Base-by-base conservation (phyloP, 2,888 invertebrate genomes). In the Balanococcus diminutus region DNA sequence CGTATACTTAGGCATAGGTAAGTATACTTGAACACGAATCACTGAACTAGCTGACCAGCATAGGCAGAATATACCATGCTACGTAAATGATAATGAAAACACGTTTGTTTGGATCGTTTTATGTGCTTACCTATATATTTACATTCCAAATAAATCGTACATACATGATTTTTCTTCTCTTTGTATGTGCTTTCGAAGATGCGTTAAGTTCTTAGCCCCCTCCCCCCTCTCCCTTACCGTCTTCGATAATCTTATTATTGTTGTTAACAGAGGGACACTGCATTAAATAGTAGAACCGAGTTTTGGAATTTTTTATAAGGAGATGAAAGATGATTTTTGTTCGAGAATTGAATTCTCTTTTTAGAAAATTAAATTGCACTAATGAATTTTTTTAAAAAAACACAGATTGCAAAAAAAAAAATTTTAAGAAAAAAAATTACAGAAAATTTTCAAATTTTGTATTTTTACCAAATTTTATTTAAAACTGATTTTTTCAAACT, bases 21-120 rank as follows among this genome's bases (percentile, higher is more conserved):
- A 4, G 36, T 36, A 36, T 36, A 36, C 36, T 8, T 36, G 36
- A 19, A 51, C 51, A 51, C 36, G 51, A 51, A 51, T 51, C 51
- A 51, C 19, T 19, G 19, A 51, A 2, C n/a, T 19, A n/a, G 19
- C 51, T 19, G 19, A n/a, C 6, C 51, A 8, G 11, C 51, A n/a
- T n/a, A n/a, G n/a, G 51, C 51, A 51, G 51, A 4, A 36, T n/a
- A 51, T 9, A 51, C 19, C 61, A 28, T 25, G 61, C 61, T 67
- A 67, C n/a, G n/a, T n/a, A n/a, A n/a, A n/a, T n/a, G n/a, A n/a
- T n/a, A 67, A 28, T 67, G 28, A 67, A 67, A 67, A 67, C 61
- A 67, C 61, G 61, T 67, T 67, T 67, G 61, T 67, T 67, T 67
- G 11, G 11, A 67, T 67, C 25, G 61, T 67, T 67, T 67, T 9